Base-by-base conservation (phyloP, 1,140 invertebrate species). In the Macrobrachium nipponense region DNA sequence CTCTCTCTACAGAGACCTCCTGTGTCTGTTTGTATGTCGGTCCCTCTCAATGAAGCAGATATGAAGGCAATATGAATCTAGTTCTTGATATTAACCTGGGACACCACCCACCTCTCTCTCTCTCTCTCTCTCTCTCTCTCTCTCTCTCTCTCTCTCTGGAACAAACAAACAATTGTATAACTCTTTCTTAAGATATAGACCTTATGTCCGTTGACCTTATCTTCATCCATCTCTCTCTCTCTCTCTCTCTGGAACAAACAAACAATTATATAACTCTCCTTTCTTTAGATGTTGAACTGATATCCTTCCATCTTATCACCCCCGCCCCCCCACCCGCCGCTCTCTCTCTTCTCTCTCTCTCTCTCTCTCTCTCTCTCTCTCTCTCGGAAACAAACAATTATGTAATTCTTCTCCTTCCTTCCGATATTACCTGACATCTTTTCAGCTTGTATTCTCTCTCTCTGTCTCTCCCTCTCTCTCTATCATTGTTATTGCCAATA, bases 351-450 rank as follows among this genome's bases (percentile, higher is more conserved):
- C 70, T 23, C 70, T 23, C 70, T 23, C 70, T 23, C 70, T 23
- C 73, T 44, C 73, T 44, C 73, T 44, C 73, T 44, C 73, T 44
- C 73, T 44, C 73, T 44, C 73, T 44, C 44, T 23, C 70, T 23
- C 70, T 23, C 70, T 23, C 70, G 43, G n/a, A 73, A n/a, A 73
- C 70, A 73, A n/a, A 73, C 70, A 73, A n/a, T 23, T 36, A 73
- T 36, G 36, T 36, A 73, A n/a, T 23, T 36, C 20, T 36, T 23
- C 70, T 23, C 70, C 20, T 36, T 23, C 70, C 20, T 36, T 23
- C 70, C 20, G n/a, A 73, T n/a, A n/a, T n/a, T n/a, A n/a, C n/a
- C n/a, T n/a, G n/a, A n/a, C n/a, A n/a, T n/a, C n/a, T n/a, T n/a
- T n/a, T n/a, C n/a, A n/a, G n/a, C n/a, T n/a, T n/a, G n/a, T n/a